Evolutionary conservation across 2,113 vertebrate genomes (phyloP).

Genomic region (Crotalus helleri): DNA sequence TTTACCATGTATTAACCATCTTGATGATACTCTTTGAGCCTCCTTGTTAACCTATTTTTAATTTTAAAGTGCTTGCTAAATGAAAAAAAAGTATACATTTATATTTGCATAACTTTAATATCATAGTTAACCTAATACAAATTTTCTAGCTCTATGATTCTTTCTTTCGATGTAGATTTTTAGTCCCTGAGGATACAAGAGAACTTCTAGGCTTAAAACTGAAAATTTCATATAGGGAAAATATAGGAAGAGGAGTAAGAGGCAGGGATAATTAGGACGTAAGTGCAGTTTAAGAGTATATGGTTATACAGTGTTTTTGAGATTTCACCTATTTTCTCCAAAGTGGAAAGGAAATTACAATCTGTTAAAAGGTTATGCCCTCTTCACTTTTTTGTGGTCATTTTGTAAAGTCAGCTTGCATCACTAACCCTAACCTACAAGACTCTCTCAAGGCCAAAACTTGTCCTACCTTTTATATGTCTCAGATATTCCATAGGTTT

Average conservation of each 20-base stretch:
- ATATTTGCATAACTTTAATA: neutral
- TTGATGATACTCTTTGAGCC: neutral
- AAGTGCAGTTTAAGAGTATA: neutral
- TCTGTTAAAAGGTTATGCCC: neutral
- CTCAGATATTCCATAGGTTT: neutral
- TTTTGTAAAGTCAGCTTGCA: neutral
- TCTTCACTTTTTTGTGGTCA: neutral
- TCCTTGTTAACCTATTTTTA: neutral
- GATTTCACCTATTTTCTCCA: neutral
- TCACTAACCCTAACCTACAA: neutral
- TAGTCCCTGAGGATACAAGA: neutral
- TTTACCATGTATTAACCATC: neutral
- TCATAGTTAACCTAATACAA: neutral
- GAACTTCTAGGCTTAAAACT: neutral
- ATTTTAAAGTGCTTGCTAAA: neutral
- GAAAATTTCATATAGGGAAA: neutral
- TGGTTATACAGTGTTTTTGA: neutral
- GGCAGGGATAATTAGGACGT: neutral
- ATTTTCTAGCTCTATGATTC: neutral
- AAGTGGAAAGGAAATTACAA: neutral
- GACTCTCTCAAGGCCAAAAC: neutral
- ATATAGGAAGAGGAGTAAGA: neutral
- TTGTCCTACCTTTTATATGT: neutral
- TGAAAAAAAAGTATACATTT: neutral
- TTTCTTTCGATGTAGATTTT: neutral